A percentile compares a stretch with the other conserved stretches of the same genome.
Conservation (phyloP, 2,797 vertebrate species). For the Pantherophis alleghaniensis region DNA sequence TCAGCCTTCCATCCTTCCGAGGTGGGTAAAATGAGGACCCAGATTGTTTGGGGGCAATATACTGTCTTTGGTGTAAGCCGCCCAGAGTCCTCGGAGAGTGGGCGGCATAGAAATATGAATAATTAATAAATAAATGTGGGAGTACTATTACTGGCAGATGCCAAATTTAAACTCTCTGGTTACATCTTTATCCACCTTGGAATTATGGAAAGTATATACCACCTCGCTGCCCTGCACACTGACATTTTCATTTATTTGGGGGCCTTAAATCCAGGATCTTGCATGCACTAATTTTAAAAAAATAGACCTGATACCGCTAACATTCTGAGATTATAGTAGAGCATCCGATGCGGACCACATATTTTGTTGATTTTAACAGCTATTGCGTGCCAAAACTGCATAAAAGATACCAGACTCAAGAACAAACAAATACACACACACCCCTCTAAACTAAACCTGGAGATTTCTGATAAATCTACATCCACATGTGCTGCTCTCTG, state of each 20-base stretch:
- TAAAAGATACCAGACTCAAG: neutral
- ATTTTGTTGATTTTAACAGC: neutral
- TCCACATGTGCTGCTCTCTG: slow-evolving; percentile 31
- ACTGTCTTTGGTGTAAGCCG: too few relatives aligned
- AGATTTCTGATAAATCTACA: slow-evolving; percentile 28
- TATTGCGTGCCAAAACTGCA: neutral
- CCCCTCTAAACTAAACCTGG: slow-evolving; percentile 8
- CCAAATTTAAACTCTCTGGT: neutral
- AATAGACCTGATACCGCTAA: neutral
- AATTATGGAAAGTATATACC: neutral
- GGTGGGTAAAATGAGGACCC: too few relatives aligned
- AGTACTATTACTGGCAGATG: neutral
- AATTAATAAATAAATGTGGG: too few relatives aligned
- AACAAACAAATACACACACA: neutral
- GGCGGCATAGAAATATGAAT: too few relatives aligned
- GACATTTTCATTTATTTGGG: neutral
- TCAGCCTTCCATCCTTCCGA: too few relatives aligned
- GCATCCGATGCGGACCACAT: neutral
- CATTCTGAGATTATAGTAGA: neutral
- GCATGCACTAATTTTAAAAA: too few relatives aligned
- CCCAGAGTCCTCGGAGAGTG: too few relatives aligned
- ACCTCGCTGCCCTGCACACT: neutral
- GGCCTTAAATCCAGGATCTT: neutral
- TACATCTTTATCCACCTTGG: neutral
- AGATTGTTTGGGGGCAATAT: too few relatives aligned